Percentiles rank a stretch among this genome's conserved stretches.
These are phyloP conservation scores for Diadema setosum DNA, from an alignment of 35 echinoderm and acorn worm genomes.

Conservation along the genomic window DNA sequence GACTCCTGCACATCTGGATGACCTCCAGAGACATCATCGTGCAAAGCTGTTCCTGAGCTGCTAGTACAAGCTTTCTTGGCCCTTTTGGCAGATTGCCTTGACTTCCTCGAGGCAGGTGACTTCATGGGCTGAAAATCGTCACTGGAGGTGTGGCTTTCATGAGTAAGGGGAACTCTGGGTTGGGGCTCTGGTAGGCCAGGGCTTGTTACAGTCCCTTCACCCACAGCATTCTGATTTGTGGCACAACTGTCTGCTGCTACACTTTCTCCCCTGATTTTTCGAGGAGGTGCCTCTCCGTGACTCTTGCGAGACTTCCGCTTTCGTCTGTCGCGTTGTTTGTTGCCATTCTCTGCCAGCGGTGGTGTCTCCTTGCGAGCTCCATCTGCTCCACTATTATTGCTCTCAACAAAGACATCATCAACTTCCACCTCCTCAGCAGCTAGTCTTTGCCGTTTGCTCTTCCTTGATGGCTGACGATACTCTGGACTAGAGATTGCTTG, in stretches of 20 bases:
- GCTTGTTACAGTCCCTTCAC: neutral
- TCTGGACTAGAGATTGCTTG: neutral
- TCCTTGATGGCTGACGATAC: neutral
- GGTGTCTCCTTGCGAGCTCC: too few species aligned
- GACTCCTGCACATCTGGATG: too few species aligned
- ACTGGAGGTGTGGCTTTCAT: neutral
- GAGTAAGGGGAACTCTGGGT: neutral
- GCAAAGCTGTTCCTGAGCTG: too few species aligned
- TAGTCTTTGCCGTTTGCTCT: neutral
- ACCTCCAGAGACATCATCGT: too few species aligned
- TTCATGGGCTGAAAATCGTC: neutral
- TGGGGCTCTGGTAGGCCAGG: neutral
- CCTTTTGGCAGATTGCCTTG: neutral
- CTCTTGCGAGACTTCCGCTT: constrained; percentile 9
- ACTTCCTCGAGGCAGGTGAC: neutral
- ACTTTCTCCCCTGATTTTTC: neutral
- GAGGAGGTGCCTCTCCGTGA: constrained; percentile 10
- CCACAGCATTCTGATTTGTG: neutral
- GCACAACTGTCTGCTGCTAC: neutral
- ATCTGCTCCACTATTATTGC: too few species aligned
- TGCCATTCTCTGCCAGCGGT: too few species aligned
- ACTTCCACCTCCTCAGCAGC: neutral
- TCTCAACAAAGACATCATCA: neutral
- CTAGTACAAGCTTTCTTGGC: too few species aligned
- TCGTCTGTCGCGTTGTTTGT: neutral